Evolutionary conservation across 1,140 invertebrate genomes (phyloP), one percentile per base, ranked within the genome.

Genomic region (Zaprionus inermis): DNA sequence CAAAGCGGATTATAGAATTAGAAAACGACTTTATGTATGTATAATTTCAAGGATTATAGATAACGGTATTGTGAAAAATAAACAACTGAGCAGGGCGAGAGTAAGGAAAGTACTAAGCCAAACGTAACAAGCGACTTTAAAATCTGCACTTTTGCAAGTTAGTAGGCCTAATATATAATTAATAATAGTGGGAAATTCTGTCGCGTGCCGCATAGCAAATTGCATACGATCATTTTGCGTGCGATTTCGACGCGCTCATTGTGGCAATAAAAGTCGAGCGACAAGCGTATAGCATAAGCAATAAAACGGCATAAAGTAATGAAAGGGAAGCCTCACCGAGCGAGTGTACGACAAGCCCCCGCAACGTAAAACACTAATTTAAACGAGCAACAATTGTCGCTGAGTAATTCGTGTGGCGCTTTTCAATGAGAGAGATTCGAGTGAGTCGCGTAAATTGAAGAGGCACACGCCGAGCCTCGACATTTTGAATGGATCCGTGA

Each of bases 401-500:
- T 86, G 72, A 72, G 28, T 74, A 86, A 76, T 75, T 66, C 66
- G 79, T 64, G 28, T 54, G 61, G 22, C 18, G 66, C 52, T 36
- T 41, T 55, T 63, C 57, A 74, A 74, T 66, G 32, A 66, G 72
- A 80, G 72, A 56, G 61, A 79, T 78, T 1, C 1, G 22, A 24
- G 24, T 64, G 78, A 88, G 79, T 86, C 60, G 78, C 76, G 69
- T 74, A 83, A 86, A 86, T 89, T 86, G 82, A 88, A 66, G 58
- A 18, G 83, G 56, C 82, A 71, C 82, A 88, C 82, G 76, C 76
- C 72, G 57, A 1, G 5, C 34, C n/a, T 0, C n/a, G n/a, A 6
- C 16, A 18, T 11, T 28, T 41, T 57, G 22, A 57, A 41, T 63
- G 66, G 34, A 58, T 16, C 5, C 7, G n/a, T 24, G 30, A 66